A percentile compares a stretch with the other conserved stretches of the same genome.
phyloP scores from a whole-genome alignment of 2,797 vertebrate genomes.

The Hemitrygon akajei region DNA sequence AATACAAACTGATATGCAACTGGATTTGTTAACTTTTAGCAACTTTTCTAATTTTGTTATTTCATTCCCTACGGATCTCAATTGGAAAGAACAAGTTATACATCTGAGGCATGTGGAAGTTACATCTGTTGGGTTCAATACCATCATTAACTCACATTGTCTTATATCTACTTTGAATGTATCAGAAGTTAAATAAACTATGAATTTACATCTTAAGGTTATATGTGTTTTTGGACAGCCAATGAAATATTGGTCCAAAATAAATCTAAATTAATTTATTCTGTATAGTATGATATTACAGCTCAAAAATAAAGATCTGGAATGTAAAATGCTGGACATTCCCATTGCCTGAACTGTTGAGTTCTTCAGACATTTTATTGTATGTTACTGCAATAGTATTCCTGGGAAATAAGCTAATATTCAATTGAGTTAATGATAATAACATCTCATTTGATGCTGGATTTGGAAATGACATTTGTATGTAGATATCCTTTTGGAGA shows the following conservation, averaged over 20 bases:
- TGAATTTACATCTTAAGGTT: neutral
- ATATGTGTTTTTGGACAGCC: neutral
- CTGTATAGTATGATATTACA: neutral
- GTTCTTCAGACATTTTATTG: too few species aligned
- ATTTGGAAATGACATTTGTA: neutral
- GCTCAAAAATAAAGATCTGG: too few species aligned
- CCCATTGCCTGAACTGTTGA: too few species aligned
- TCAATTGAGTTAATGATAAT: neutral
- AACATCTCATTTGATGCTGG: neutral
- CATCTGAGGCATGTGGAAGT: neutral
- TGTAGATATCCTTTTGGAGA: neutral
- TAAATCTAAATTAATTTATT: neutral
- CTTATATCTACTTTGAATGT: too few species aligned
- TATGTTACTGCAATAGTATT: neutral
- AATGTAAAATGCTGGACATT: too few species aligned
- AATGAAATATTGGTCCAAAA: neutral
- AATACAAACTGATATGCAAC: neutral
- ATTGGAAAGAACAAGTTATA: neutral
- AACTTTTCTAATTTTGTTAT: neutral
- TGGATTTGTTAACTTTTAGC: neutral
- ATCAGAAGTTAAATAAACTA: too few species aligned
- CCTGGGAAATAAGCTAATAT: neutral
- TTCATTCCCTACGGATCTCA: neutral
- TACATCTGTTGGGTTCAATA: neutral
- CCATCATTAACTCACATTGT: neutral